Percentiles rank a stretch among this genome's conserved stretches.
Conservation (phyloP, 2,113 vertebrate genomes). For the Phaethon lepturus region DNA sequence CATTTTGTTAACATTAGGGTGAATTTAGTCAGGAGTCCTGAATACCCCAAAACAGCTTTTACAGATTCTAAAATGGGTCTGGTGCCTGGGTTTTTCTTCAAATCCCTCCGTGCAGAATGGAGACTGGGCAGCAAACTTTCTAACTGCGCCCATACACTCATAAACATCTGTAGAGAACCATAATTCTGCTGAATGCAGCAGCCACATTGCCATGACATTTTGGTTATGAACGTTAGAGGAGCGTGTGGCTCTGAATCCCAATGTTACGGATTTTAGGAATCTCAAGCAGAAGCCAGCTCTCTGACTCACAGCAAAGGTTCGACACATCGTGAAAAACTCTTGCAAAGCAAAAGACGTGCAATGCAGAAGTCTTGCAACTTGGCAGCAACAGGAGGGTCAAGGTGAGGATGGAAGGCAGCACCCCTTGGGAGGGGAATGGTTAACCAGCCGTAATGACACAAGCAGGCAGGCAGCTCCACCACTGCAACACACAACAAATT, state of each 20-base stretch:
- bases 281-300: not conserved
- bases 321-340: not conserved
- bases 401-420: not conserved
- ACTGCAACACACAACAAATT: constrained; percentile 56
- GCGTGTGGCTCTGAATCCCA: constrained; percentile 32
- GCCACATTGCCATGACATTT: constrained; percentile 38
- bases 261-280: not conserved
- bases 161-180: constrained; percentile 51
- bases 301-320: not conserved
- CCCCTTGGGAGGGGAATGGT: not conserved
- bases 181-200: constrained; percentile 36
- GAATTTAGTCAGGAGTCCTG: constrained; percentile 32
- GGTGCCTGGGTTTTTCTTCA: constrained; percentile 53
- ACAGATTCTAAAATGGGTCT: constrained; percentile 8
- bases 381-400: not conserved
- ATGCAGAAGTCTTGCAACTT: not conserved
- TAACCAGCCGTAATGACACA: not conserved
- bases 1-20: constrained; percentile 28
- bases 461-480: not conserved
- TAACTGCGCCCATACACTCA: constrained; percentile 28
- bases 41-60: constrained; percentile 52
- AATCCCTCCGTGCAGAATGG: constrained; percentile 14
- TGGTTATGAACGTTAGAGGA: constrained; percentile 31
- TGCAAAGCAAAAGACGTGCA: not conserved
- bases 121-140: constrained; percentile 50